Evolutionary conservation across 2,888 invertebrate species (phyloP).

Genomic region (Papilio demoleus): DNA sequence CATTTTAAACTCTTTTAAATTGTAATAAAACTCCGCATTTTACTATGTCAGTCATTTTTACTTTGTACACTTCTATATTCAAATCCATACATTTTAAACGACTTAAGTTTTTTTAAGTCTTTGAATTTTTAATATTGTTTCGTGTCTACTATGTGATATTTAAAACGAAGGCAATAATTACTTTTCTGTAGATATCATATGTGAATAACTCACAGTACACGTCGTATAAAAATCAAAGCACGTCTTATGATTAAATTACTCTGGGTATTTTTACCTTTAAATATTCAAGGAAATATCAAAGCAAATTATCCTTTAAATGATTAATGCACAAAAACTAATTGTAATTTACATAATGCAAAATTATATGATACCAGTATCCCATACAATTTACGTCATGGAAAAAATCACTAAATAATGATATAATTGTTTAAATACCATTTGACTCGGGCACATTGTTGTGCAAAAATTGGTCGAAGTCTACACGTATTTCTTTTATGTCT

Average conservation of each 20-base stretch:
- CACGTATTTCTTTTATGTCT: too few species aligned
- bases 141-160: not conserved
- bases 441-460: too few species aligned
- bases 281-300: not conserved
- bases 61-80: not conserved
- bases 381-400: too few species aligned
- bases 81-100: not conserved
- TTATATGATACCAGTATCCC: too few species aligned
- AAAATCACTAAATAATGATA: too few species aligned
- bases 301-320: not conserved
- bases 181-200: too few species aligned
- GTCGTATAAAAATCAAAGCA: not conserved
- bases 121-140: not conserved
- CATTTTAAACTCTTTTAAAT: conserved; percentile 5
- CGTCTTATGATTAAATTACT: not conserved
- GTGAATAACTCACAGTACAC: not conserved
- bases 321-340: too few species aligned
- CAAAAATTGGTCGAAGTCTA: too few species aligned
- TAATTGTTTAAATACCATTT: too few species aligned
- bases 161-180: not conserved
- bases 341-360: too few species aligned
- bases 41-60: conserved; percentile 4
- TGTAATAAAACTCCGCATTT: not conserved
- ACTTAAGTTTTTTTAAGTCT: not conserved
- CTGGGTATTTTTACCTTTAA: not conserved